Evolutionary conservation across 2,113 vertebrate genomes (phyloP).

Genomic region (Arenaria interpres): DNA sequence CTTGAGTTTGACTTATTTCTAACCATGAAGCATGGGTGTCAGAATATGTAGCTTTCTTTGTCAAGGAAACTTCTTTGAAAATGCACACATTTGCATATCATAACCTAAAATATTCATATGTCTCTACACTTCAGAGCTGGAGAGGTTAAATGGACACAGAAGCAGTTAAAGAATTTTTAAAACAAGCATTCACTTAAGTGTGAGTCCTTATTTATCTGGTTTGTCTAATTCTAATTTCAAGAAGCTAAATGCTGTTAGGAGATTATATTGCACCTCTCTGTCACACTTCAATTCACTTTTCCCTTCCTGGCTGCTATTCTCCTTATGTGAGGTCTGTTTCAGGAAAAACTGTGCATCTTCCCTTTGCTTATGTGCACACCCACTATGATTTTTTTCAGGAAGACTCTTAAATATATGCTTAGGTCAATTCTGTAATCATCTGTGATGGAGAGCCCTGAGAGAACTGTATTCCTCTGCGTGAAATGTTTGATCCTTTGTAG

Average conservation of each 20-base stretch:
- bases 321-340: neutral
- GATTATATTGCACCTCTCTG: neutral
- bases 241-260: neutral
- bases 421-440: neutral
- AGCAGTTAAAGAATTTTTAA: neutral
- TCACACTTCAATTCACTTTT: neutral
- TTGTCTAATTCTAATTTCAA: neutral
- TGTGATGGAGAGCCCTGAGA: neutral
- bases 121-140: neutral
- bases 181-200: neutral
- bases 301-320: neutral
- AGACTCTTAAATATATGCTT: neutral
- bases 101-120: neutral
- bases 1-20: neutral
- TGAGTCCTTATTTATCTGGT: neutral
- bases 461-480: neutral
- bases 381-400: neutral
- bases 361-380: neutral
- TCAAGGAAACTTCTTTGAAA: neutral
- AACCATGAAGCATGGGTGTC: neutral
- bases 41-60: neutral
- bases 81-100: neutral
- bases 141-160: neutral
- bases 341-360: neutral
- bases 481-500: neutral